phyloP scores from a whole-genome alignment of 2,888 invertebrate genomes.

The Shargacucullia verbasci region DNA sequence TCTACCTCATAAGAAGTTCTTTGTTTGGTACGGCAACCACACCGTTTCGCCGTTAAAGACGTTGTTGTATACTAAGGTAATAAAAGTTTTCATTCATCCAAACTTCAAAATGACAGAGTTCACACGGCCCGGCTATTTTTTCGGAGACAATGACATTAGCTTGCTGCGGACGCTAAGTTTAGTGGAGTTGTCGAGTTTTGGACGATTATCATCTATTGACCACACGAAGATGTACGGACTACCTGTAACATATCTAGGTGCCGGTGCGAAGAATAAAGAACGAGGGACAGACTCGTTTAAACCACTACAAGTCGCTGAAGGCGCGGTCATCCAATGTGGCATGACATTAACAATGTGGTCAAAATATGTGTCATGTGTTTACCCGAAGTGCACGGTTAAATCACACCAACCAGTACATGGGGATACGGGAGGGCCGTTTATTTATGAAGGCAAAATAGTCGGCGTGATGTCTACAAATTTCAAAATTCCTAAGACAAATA shows the following conservation, averaged over 20 bases:
- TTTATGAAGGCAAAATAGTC: constrained; percentile 33
- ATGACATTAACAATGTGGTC: constrained; percentile 32
- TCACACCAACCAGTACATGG: constrained; percentile 35
- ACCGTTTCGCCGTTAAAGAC: constrained; percentile 27
- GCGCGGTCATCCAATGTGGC: constrained; percentile 24
- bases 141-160: constrained; percentile 38
- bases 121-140: constrained; percentile 22
- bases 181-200: constrained; percentile 7
- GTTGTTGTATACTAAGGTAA: constrained; percentile 14
- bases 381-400: constrained; percentile 20
- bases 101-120: constrained; percentile 17
- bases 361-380: constrained; percentile 24
- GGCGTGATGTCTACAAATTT: constrained; percentile 26
- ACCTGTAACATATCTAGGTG: constrained; percentile 31
- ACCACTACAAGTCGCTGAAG: constrained; percentile 36
- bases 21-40: constrained; percentile 38
- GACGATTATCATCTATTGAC: constrained; percentile 29
- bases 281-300: background rate
- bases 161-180: constrained; percentile 12
- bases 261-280: background rate
- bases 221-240: constrained; percentile 36
- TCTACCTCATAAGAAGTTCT: constrained; percentile 16
- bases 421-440: constrained; percentile 35
- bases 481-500: constrained; percentile 9
- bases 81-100: constrained; percentile 33